phyloP scores from a whole-genome alignment of 2,113 vertebrate genomes.

The Ifrita kowaldi region DNA sequence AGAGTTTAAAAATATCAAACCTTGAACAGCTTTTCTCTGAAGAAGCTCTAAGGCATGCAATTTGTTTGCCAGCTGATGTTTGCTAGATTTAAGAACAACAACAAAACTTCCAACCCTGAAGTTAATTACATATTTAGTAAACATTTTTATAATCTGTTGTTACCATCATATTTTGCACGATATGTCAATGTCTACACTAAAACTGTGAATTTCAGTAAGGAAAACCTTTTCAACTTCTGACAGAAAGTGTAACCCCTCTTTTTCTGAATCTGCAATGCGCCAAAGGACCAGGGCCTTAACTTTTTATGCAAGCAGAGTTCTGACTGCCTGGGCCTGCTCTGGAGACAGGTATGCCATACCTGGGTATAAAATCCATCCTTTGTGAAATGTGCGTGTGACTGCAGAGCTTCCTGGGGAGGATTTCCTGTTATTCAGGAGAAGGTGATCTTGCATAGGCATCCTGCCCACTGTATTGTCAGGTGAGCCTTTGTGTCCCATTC shows the following conservation, averaged over 20 bases:
- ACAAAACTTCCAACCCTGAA: neutral
- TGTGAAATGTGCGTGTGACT: neutral
- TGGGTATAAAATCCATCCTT: neutral
- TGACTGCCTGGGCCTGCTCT: neutral
- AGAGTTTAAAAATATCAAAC: slow-evolving; percentile 1
- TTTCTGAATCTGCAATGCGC: neutral
- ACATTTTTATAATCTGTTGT: neutral
- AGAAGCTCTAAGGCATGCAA: neutral
- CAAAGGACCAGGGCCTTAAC: neutral
- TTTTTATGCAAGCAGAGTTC: neutral
- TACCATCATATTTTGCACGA: neutral
- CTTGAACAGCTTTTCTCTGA: neutral
- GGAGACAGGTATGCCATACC: neutral
- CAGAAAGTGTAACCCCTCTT: neutral
- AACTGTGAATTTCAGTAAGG: neutral
- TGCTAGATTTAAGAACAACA: neutral
- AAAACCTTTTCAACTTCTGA: neutral
- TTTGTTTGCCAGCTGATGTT: slow-evolving; percentile 4
- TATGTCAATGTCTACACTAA: neutral
- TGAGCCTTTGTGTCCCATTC: neutral
- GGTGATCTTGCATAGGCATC: neutral
- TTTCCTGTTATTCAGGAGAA: neutral
- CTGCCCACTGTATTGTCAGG: neutral
- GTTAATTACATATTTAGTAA: neutral
- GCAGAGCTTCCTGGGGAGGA: neutral